Conservation (phyloP, 2,113 vertebrate species). For the Dicentrarchus labrax region DNA sequence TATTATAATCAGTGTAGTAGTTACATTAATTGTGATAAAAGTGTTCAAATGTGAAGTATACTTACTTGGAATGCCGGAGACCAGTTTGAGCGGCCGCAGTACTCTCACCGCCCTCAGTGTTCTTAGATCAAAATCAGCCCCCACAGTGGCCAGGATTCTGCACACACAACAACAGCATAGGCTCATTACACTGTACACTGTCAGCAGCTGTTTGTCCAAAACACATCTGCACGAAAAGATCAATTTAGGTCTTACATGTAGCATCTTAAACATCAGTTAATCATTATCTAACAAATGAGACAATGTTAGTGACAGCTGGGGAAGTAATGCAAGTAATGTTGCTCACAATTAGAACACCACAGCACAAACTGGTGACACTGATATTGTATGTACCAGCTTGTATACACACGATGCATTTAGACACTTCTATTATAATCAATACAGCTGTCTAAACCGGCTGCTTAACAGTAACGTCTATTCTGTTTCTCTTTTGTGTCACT, state of each 20-base stretch:
- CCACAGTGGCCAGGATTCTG: conserved; percentile 95
- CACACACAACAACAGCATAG: conserved; percentile 40
- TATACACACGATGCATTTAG: not conserved
- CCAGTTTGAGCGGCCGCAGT: conserved; percentile 94
- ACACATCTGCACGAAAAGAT: not conserved
- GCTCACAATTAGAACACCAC: not conserved
- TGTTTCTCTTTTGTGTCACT: no score
- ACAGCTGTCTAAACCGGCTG: not conserved
- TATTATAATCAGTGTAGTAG: not conserved
- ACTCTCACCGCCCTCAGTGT: conserved; percentile 95
- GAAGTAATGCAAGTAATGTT: not conserved
- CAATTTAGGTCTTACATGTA: not conserved
- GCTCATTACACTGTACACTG: not conserved
- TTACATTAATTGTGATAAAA: no score
- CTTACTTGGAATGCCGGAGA: conserved; percentile 98
- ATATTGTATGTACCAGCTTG: not conserved
- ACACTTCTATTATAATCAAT: not conserved
- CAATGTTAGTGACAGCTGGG: not conserved
- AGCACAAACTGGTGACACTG: not conserved
- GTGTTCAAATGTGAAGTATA: conserved; percentile 19
- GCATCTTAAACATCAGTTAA: not conserved
- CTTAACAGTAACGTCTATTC: no score
- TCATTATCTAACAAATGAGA: not conserved
- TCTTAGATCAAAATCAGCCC: conserved; percentile 94
- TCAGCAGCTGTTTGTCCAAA: not conserved